These are phyloP conservation scores for Chaetorhynchus papuensis DNA, from an alignment of 2,113 vertebrate genomes.

Conservation along the genomic window DNA sequence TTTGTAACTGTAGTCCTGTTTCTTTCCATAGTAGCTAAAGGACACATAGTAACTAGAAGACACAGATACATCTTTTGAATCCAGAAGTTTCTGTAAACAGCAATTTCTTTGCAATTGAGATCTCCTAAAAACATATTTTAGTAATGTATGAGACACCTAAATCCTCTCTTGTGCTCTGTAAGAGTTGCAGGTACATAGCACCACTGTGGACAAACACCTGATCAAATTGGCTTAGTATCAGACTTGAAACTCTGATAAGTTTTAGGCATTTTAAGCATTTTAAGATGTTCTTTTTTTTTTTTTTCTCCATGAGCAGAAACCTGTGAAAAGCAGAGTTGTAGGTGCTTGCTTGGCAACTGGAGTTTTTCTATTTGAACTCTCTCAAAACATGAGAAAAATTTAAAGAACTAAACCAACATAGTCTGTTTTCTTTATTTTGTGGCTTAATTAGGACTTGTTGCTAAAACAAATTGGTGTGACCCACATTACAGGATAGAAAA, in stretches of 20 bases:
- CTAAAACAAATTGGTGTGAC: conserved; percentile 20
- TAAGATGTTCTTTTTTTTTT: neutral
- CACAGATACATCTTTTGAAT: neutral
- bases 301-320: neutral
- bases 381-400: neutral
- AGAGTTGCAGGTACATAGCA: neutral
- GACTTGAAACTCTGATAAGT: neutral
- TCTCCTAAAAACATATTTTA: neutral
- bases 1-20: neutral
- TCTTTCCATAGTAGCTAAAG: neutral
- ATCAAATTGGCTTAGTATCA: neutral
- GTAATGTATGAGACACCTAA: neutral
- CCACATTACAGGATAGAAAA: conserved; percentile 29
- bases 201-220: neutral
- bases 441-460: conserved; percentile 23
- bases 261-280: neutral
- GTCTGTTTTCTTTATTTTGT: neutral
- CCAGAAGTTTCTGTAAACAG: neutral
- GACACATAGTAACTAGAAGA: neutral
- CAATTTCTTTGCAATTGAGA: neutral
- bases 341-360: neutral
- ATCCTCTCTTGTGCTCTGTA: neutral
- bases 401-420: neutral
- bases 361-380: neutral
- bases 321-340: neutral